These are phyloP conservation scores for Monomorium pharaonis DNA, from an alignment of 1,140 invertebrate genomes.

Conservation along the genomic window DNA sequence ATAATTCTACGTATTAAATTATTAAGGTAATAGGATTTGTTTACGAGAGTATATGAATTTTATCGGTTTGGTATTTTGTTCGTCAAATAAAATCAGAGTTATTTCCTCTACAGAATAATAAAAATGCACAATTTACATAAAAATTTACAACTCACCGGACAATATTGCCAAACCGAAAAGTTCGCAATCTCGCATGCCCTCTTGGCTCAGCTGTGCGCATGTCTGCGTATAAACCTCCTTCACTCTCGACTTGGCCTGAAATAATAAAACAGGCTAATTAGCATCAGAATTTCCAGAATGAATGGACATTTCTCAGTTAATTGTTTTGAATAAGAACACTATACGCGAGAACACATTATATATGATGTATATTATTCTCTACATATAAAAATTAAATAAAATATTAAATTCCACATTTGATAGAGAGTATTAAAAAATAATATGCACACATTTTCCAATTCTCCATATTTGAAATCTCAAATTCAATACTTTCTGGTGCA, in stretches of 20 bases:
- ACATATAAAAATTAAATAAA: background rate
- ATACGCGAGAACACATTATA: too few relatives aligned
- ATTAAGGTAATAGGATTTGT: background rate
- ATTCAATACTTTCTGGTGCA: background rate
- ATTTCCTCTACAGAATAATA: background rate
- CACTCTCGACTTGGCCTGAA: constrained; percentile 92
- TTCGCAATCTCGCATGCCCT: constrained; percentile 93
- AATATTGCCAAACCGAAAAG: constrained; percentile 93
- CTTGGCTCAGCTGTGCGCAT: constrained; percentile 90
- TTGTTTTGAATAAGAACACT: background rate
- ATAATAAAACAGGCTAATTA: constrained; percentile 67
- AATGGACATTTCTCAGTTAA: background rate
- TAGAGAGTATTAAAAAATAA: background rate
- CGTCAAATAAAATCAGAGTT: background rate
- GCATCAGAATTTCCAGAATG: background rate
- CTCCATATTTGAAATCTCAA: background rate
- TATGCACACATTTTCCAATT: background rate
- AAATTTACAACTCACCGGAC: constrained; percentile 87
- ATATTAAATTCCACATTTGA: background rate
- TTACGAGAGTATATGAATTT: background rate
- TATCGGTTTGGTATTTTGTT: background rate
- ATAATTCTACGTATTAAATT: background rate
- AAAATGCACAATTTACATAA: background rate
- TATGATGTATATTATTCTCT: background rate
- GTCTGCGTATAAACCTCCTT: constrained; percentile 93